phyloP scores from a whole-genome alignment of 2,113 vertebrate genomes.

The Orycteropus afer region DNA sequence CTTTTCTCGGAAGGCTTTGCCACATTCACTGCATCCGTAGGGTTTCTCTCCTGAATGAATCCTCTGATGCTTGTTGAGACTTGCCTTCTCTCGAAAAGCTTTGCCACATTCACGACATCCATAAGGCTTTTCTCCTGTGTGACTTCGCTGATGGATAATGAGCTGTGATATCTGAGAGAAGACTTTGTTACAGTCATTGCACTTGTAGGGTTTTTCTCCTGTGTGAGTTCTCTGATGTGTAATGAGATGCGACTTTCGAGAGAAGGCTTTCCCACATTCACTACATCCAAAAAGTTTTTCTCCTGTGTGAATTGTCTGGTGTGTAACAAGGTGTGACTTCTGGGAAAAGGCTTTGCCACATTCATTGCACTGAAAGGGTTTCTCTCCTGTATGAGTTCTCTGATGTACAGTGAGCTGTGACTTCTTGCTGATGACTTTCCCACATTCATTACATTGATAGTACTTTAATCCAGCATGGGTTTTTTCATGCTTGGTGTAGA shows the following conservation, averaged over 20 bases:
- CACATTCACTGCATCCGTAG: conserved; percentile 58
- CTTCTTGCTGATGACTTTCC: conserved; percentile 5
- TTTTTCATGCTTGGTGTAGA: conserved; percentile 33
- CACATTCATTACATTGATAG: background rate
- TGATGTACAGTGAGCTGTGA: conserved; percentile 58
- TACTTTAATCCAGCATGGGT: background rate
- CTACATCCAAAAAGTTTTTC: conserved; percentile 72
- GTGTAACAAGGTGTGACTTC: conserved; percentile 67
- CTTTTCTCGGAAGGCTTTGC: conserved; percentile 73
- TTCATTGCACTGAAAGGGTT: conserved; percentile 45
- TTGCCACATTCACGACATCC: conserved; percentile 70
- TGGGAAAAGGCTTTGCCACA: conserved; percentile 66
- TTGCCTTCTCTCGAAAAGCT: conserved; percentile 62
- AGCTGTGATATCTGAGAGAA: conserved; percentile 97
- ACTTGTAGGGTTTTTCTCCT: conserved; percentile 93
- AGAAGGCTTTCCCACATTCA: conserved; percentile 69
- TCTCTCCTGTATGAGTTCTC: conserved; percentile 70
- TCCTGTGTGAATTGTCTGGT: conserved; percentile 80
- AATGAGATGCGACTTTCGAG: conserved; percentile 73
- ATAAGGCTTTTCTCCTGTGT: conserved; percentile 89
- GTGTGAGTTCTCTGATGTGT: conserved; percentile 89
- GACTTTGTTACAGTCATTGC: conserved; percentile 94
- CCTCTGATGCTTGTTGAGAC: conserved; percentile 74
- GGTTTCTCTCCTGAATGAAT: conserved; percentile 77
- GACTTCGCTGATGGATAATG: conserved; percentile 95